Evolutionary conservation across 2,888 invertebrate species (phyloP).

Genomic region (Agriopis leucophaearia): DNA sequence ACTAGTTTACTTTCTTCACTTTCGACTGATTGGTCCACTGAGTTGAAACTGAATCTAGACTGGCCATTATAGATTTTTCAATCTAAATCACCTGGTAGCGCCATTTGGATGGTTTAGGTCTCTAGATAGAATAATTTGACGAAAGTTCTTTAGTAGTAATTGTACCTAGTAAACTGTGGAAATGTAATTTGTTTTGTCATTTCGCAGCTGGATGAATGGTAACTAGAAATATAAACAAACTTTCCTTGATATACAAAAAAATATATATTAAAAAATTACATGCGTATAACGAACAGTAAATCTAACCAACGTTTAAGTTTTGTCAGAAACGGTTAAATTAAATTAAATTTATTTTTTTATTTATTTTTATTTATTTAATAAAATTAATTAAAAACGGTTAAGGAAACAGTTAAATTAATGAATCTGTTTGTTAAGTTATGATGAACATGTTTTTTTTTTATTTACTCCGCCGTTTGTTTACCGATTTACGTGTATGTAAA

Average conservation of each 20-base stretch:
- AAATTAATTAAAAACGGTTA: no score
- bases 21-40: slow-evolving; percentile 17
- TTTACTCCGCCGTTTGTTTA: no score
- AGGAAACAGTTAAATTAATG: no score
- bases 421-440: no score
- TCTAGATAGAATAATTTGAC: slow-evolving; percentile 16
- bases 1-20: slow-evolving; percentile 31
- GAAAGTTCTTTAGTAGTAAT: slow-evolving; percentile 17
- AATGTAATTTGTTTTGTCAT: slow-evolving; percentile 17
- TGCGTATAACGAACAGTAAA: neutral
- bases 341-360: no score
- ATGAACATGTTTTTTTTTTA: no score
- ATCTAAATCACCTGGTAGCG: slow-evolving; percentile 6
- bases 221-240: neutral
- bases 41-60: slow-evolving; percentile 22
- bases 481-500: no score
- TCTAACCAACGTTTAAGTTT: no score
- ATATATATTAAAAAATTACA: neutral
- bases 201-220: slow-evolving; percentile 22
- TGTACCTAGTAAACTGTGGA: neutral
- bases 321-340: no score
- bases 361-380: no score
- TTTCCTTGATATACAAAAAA: neutral
- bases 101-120: slow-evolving; percentile 19
- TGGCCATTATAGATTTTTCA: slow-evolving; percentile 12